Conservation (phyloP, 2,797 vertebrate genomes). For the Myotis myotis region DNA sequence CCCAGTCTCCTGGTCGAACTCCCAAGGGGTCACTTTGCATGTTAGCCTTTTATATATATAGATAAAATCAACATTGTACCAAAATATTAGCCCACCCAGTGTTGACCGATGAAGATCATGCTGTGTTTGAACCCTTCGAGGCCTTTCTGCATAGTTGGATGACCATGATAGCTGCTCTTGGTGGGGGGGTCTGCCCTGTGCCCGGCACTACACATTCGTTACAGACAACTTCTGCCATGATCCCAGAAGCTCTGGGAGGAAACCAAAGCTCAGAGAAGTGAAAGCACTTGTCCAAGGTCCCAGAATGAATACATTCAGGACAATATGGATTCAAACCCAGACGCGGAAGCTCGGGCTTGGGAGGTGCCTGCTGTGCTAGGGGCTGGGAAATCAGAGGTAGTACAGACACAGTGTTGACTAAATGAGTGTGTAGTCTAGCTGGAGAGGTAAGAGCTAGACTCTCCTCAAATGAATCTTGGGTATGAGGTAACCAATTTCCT, state of each 20-base stretch:
- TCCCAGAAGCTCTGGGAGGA: background rate
- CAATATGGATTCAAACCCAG: background rate
- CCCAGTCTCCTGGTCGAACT: too few species aligned
- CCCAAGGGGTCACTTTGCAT: too few species aligned
- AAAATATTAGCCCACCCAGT: background rate
- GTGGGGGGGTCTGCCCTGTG: background rate
- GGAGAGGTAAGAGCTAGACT: background rate
- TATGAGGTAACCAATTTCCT: background rate
- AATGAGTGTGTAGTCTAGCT: background rate
- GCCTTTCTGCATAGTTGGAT: background rate
- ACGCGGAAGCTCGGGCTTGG: background rate
- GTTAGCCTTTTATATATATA: too few species aligned
- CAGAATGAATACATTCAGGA: background rate
- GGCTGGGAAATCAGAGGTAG: background rate
- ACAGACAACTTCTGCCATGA: background rate
- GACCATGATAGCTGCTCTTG: background rate
- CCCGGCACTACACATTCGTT: background rate
- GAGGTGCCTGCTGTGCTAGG: background rate
- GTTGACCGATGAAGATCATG: background rate
- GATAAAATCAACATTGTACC: background rate
- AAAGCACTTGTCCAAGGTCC: background rate
- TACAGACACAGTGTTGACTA: background rate
- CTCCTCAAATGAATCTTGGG: background rate
- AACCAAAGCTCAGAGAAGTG: background rate
- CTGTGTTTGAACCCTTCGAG: background rate